Evolutionary conservation across 2,113 vertebrate genomes (phyloP), one percentile per base, ranked within the genome.

Genomic region (Tragelaphus strepsiceros): DNA sequence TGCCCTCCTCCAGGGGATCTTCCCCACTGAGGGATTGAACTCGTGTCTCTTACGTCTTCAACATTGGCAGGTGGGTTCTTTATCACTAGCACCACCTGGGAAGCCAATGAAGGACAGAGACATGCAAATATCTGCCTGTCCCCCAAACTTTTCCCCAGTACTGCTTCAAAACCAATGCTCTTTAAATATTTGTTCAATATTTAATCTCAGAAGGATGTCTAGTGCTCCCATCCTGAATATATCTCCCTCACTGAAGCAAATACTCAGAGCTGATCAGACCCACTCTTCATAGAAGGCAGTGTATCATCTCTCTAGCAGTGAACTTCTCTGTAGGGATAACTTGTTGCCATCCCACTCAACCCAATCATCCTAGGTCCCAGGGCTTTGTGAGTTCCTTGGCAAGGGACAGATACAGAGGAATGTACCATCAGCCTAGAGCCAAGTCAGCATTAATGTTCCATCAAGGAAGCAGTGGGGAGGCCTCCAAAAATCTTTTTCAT

Each of bases 321-420:
- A 77, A 39, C 59, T 93, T 96, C 54, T 77, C 85, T 39, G 6
- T 78, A 28, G 78, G 16, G 61, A 16, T 30, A 78, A 51, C 62
- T 96, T 30, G 46, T 90, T 62, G 59, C n/a, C 12, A 77, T 94
- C 62, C 22, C 83, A 61, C 32, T 91, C 35, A 74, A 24, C 7
- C 35, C 35, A 58, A 24, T 77, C 12, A 64, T 81, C 49, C 82
- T 93, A 9, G 7, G 35, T 59, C 83, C 49, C 67, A 77, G 67
- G 51, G 78, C 78, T 89, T 61, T 46, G 53, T 43, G 88, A 93
- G 56, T 61, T 94, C 80, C 28, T 94, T 95, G 96, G 93, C 62
- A 90, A 95, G 74, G 46, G 17, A 71, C 26, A 92, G 54, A 87
- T 22, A 30, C 30, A 87, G 77, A 81, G 77, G 91, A 93, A 95